These are phyloP conservation scores for Thripadectes ignobilis DNA, from an alignment of 2,797 vertebrate genomes.

Conservation along the genomic window DNA sequence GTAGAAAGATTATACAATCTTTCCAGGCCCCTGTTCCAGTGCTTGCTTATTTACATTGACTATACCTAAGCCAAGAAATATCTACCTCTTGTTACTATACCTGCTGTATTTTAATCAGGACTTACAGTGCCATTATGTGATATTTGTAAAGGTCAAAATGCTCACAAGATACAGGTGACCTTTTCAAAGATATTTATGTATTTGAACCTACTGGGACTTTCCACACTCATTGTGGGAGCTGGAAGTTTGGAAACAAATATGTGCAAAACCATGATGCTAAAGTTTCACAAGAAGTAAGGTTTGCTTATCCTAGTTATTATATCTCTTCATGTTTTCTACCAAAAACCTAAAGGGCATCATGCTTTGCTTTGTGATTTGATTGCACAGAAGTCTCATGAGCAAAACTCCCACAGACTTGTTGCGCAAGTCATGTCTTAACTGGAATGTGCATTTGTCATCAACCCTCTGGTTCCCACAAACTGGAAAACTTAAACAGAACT, in stretches of 20 bases:
- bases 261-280: not conserved
- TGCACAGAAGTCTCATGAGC: not conserved
- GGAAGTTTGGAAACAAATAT: not conserved
- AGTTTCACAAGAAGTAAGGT: not conserved
- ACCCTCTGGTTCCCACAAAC: not conserved
- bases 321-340: not conserved
- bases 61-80: not conserved
- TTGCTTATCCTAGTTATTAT: not conserved
- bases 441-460: not conserved
- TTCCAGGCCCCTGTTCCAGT: not conserved
- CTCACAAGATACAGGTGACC: not conserved
- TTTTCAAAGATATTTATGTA: not conserved
- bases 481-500: not conserved
- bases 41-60: not conserved
- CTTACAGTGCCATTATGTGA: not conserved
- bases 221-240: not conserved
- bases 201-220: not conserved
- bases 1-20: not conserved
- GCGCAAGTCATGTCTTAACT: not conserved
- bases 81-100: not conserved
- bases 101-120: not conserved
- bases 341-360: not conserved
- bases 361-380: not conserved
- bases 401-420: not conserved
- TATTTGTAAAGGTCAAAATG: not conserved